Conservation (phyloP, 1,140 invertebrate species). For the Bombus consobrinus region DNA sequence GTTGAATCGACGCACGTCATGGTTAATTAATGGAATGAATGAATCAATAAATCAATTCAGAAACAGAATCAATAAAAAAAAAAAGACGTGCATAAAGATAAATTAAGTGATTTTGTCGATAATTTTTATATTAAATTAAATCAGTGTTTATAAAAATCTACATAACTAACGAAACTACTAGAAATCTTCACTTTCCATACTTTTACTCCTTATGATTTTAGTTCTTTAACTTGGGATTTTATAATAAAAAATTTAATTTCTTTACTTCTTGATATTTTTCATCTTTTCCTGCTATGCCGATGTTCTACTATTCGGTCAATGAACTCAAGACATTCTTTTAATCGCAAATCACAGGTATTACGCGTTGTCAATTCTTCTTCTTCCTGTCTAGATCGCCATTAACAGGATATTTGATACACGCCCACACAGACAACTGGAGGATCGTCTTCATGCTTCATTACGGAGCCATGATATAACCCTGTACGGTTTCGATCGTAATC, state of each 20-base stretch:
- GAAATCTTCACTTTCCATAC: too few relatives aligned
- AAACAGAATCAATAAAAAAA: too few relatives aligned
- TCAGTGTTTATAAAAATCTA: too few relatives aligned
- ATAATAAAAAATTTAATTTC: not conserved
- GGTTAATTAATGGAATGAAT: too few relatives aligned
- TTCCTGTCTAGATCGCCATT: constrained; percentile 43
- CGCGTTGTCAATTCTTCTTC: constrained; percentile 45
- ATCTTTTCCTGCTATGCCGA: not conserved
- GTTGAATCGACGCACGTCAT: too few relatives aligned
- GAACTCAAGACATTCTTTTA: constrained; percentile 23
- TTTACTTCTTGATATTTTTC: not conserved
- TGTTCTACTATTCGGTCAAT: constrained; percentile 35
- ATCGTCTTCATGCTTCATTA: constrained; percentile 61
- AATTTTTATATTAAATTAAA: too few relatives aligned
- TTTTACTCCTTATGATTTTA: too few relatives aligned
- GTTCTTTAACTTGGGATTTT: too few relatives aligned
- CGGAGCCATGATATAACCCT: constrained; percentile 1
- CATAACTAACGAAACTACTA: too few relatives aligned
- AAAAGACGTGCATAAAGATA: too few relatives aligned
- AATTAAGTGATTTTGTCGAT: too few relatives aligned
- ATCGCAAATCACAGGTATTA: constrained; percentile 56
- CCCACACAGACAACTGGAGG: constrained; percentile 5
- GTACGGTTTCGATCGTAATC: constrained; percentile 18
- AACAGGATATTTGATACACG: constrained; percentile 56
- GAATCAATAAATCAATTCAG: too few relatives aligned